A percentile compares a stretch with the other conserved stretches of the same genome.
phyloP scores from a whole-genome alignment of 1,140 invertebrate species.

The Diplogasteroides magnus region DNA sequence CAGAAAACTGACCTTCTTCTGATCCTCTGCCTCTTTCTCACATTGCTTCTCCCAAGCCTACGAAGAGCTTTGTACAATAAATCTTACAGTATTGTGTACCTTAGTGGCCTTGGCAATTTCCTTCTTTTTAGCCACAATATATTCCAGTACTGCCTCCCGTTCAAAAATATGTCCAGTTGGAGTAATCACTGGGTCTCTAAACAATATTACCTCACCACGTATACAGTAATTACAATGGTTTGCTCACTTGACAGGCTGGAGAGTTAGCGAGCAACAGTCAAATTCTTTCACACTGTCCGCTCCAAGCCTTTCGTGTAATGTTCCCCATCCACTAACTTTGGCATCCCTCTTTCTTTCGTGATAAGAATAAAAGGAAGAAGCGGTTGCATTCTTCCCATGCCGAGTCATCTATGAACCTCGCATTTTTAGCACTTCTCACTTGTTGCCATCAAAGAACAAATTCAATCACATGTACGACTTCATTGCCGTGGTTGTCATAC shows the following conservation, averaged over 20 bases:
- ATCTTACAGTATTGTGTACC: no score
- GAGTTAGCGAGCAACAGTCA: conserved; percentile 90
- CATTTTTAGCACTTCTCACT: no score
- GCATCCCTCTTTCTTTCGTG: conserved; percentile 96
- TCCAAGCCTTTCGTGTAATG: conserved; percentile 68
- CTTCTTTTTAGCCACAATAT: conserved; percentile 88
- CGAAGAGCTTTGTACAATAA: no score
- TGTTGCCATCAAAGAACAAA: no score
- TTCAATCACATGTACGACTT: no score
- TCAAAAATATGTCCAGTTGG: conserved; percentile 91
- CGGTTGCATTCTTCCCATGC: conserved; percentile 94
- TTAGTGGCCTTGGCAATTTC: conserved; percentile 81
- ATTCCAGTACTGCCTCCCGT: conserved; percentile 92
- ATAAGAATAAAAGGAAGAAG: conserved; percentile 94
- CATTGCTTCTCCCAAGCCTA: conserved; percentile 83
- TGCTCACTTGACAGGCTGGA: conserved; percentile 78
- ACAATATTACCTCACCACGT: no score
- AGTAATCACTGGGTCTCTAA: conserved; percentile 58
- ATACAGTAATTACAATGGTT: conserved; percentile 19
- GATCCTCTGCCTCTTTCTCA: conserved; percentile 38
- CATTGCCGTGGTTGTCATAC: no score
- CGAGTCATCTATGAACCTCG: no score
- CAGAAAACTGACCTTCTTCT: conserved; percentile 16
- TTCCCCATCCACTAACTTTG: conserved; percentile 65
- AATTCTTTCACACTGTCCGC: conserved; percentile 97